Evolutionary conservation across 2,797 vertebrate genomes (phyloP).

Genomic region (Thamnophis elegans): DNA sequence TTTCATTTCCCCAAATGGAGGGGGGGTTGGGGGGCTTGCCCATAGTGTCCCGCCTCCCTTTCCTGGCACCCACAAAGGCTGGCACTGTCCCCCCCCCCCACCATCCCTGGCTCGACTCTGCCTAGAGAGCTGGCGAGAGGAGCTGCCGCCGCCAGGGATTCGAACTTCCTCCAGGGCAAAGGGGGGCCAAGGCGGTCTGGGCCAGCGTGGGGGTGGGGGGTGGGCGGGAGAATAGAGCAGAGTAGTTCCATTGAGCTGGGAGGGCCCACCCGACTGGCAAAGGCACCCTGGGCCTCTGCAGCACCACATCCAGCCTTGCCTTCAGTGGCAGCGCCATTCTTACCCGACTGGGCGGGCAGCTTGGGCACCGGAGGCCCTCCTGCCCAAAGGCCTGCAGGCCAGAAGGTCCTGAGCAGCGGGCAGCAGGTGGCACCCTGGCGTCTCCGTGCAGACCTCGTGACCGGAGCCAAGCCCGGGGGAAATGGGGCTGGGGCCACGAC

Average conservation of each 20-base stretch:
- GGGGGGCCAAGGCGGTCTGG: not conserved
- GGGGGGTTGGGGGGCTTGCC: not conserved
- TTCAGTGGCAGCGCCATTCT: not conserved
- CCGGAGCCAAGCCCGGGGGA: not conserved
- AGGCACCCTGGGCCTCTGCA: not conserved
- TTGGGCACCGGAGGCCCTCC: not conserved
- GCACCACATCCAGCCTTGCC: not conserved
- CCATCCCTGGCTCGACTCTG: not conserved
- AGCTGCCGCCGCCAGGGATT: not conserved
- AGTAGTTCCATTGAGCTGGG: not conserved
- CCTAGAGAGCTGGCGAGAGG: not conserved
- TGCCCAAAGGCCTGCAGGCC: not conserved
- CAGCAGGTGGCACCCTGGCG: accelerated
- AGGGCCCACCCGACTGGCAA: not conserved
- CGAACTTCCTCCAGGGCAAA: not conserved
- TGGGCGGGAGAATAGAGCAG: not conserved
- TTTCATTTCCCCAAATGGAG: not conserved
- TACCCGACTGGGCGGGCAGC: not conserved
- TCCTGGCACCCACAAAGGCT: not conserved
- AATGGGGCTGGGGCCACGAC: not conserved
- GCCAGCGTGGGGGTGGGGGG: no score
- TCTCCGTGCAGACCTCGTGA: not conserved
- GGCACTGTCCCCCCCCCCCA: accelerated
- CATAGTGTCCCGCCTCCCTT: not conserved
- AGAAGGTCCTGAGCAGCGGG: not conserved